Percentiles rank a stretch among this genome's conserved stretches.
phyloP scores from a whole-genome alignment of 2,113 vertebrate genomes.

The Pholis gunnellus region DNA sequence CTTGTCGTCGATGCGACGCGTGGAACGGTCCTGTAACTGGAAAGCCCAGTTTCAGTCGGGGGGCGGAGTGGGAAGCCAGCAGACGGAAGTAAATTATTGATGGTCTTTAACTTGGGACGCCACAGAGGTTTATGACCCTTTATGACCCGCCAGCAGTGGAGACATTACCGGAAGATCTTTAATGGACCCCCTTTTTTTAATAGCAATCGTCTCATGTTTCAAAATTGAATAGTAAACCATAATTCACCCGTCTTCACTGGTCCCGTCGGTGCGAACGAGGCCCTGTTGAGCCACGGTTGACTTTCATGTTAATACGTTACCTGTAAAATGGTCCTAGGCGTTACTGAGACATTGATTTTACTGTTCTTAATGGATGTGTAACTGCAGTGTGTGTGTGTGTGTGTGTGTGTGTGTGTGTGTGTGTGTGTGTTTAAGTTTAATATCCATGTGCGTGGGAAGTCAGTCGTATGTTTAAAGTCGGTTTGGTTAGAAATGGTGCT shows the following conservation, averaged over 20 bases:
- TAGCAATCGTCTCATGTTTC: constrained; percentile 52
- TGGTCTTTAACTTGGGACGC: constrained; percentile 60
- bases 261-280: constrained; percentile 13
- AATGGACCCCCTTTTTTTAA: constrained; percentile 31
- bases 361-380: not conserved
- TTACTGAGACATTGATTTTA: not conserved
- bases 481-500: not conserved
- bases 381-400: not conserved
- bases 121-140: constrained; percentile 60
- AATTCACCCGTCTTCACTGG: constrained; percentile 30
- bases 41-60: constrained; percentile 28
- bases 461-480: not conserved
- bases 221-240: constrained; percentile 26
- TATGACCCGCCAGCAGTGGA: constrained; percentile 59
- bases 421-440: not conserved
- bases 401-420: not conserved
- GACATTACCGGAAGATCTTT: constrained; percentile 58
- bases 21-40: constrained; percentile 9
- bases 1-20: not conserved
- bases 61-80: constrained; percentile 2
- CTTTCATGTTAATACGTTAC: constrained; percentile 54
- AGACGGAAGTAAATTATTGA: constrained; percentile 69
- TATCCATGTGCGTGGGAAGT: not conserved
- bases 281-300: constrained; percentile 33
- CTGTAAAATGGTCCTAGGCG: not conserved